A percentile compares a stretch with the other conserved stretches of the same genome.
phyloP scores from a whole-genome alignment of 2,888 invertebrate species.

The Pemphredon lugubris region DNA sequence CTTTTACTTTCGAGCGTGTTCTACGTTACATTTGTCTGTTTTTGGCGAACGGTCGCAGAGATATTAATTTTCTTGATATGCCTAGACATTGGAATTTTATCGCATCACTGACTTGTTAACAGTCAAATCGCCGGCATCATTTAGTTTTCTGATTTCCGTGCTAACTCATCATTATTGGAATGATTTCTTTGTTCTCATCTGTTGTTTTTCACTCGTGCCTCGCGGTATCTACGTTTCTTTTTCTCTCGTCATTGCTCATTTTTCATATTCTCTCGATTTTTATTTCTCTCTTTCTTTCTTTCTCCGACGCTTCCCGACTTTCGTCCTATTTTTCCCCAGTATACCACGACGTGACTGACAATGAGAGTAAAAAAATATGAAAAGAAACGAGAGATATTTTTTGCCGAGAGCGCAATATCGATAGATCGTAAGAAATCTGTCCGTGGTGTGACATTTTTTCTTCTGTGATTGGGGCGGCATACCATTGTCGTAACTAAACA shows the following conservation, averaged over 20 bases:
- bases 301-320: slow-evolving; percentile 48
- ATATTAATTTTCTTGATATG: no score
- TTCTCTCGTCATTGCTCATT: slow-evolving; percentile 4
- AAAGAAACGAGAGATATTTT: slow-evolving; percentile 63
- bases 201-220: background rate
- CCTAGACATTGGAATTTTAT: background rate
- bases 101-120: no score
- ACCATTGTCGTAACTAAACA: slow-evolving; percentile 82
- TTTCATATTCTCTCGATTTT: slow-evolving; percentile 14
- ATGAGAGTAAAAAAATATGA: slow-evolving; percentile 41
- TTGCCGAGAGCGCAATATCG: slow-evolving; percentile 72
- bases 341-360: slow-evolving; percentile 67
- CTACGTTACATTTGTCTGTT: no score
- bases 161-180: no score
- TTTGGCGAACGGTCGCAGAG: background rate
- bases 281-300: background rate
- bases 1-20: no score
- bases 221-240: background rate
- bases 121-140: no score
- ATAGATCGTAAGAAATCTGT: slow-evolving; percentile 77
- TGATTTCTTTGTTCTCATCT: no score
- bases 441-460: slow-evolving; percentile 92
- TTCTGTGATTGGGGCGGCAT: slow-evolving; percentile 94
- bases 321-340: slow-evolving; percentile 45
- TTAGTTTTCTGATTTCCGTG: no score